Conservation (phyloP, 1,140 invertebrate genomes). For the Oncopodura yosiiana region DNA sequence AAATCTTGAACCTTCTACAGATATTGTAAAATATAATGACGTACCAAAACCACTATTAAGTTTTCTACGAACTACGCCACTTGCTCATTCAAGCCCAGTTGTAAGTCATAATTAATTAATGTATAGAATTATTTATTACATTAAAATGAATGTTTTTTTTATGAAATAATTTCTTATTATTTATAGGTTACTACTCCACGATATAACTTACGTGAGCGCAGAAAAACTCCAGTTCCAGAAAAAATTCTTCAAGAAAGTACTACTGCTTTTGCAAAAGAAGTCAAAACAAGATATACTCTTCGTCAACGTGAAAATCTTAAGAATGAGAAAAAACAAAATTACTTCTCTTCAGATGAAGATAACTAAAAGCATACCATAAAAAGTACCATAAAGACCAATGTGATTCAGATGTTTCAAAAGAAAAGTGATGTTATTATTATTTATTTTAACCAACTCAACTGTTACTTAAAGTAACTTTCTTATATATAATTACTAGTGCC, state of each 20-base stretch:
- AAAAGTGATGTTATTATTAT: no score
- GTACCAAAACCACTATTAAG: not conserved
- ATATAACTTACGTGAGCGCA: constrained; percentile 5
- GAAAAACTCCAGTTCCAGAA: not conserved
- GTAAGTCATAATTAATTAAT: not conserved
- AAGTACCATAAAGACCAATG: no score
- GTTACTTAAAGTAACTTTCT: no score
- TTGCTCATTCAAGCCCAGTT: constrained; percentile 4
- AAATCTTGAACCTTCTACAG: not conserved
- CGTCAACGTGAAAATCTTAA: no score
- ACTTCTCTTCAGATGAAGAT: constrained; percentile 9
- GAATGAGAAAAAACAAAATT: not conserved
- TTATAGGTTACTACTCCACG: not conserved
- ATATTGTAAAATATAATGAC: not conserved
- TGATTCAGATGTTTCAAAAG: no score
- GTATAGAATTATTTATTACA: not conserved
- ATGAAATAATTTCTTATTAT: not conserved
- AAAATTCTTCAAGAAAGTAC: not conserved
- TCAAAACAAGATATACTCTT: no score
- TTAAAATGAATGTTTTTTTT: not conserved
- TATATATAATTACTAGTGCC: no score
- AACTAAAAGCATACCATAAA: no score
- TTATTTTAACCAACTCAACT: not conserved
- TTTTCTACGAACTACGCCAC: not conserved
- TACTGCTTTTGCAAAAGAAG: constrained; percentile 1